Evolutionary conservation across 1,140 invertebrate genomes (phyloP), one percentile per base, ranked within the genome.

Genomic region (Thereuonema tuberculata): DNA sequence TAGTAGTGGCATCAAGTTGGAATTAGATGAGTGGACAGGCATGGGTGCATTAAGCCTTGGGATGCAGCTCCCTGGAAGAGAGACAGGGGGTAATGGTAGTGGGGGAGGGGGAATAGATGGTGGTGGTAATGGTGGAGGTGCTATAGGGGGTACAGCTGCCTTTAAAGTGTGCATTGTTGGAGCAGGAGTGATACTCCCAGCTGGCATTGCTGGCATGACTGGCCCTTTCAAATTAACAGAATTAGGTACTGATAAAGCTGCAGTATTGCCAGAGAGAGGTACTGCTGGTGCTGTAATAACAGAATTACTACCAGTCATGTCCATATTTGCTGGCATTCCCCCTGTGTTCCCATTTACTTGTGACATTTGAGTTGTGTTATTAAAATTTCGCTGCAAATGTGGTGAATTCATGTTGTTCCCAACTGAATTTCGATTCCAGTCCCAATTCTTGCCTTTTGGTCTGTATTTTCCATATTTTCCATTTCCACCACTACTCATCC

Each of bases 401-500:
- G n/a, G n/a, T n/a, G n/a, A n/a, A n/a, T n/a, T n/a, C n/a, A 37
- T 37, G 31, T 37, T 37, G 5, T 37, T 17, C 17, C 31, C 31
- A 50, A 5, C 21, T 50, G 53, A 27, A 3, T 3, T 25, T 53
- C 27, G 61, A 27, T 59, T 60, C 79, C 83, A 85, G 71, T 85
- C 81, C 84, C 84, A 85, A 65, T 83, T 81, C 68, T 85, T 85
- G 43, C 83, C 83, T 68, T 85, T 85, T 1, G 83, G 83, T 64
- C 82, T 73, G 72, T 85, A 84, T 70, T 82, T 84, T 46, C 62
- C 67, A 58, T 29, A 29, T 37, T 49, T 58, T 17, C 21, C 49
- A 56, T 47, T 49, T 1, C 25, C 17, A 53, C 64, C 52, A 27
- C 60, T 53, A 43, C 59, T 61, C 71, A 78, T 77, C 76, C 67